Base-by-base conservation (phyloP, 2,888 invertebrate genomes). In the Polietes domitor region DNA sequence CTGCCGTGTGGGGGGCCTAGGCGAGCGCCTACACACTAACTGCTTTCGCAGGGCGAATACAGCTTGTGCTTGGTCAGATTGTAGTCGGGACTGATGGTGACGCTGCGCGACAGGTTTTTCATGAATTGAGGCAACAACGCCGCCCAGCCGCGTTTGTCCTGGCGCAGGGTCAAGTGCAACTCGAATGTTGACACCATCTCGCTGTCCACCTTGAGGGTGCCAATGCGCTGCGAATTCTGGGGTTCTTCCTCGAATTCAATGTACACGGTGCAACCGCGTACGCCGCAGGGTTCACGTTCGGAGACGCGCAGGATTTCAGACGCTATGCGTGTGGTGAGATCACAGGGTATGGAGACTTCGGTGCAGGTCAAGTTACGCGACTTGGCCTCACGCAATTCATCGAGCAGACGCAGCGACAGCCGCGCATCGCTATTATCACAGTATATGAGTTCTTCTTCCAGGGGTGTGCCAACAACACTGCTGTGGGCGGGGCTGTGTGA, bases 311-410 rank as follows among this genome's bases (percentile, higher is more conserved):
- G 87, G 61, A 91, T 89, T 86, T 90, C 91, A 71, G 89, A 89
- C 85, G 90, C 90, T 85, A 90, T 90, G 86, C 88, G 89, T 50
- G 89, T 87, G 85, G 89, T 90, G 89, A 90, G 91, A 90, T 91
- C 90, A 89, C 91, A 90, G 88, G 90, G 90, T 88, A 90, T 87
- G 87, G 91, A 90, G 86, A 90, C 90, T 87, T 90, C 90, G 74
- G 90, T 91, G 87, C 90, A 90, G 37, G 89, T 88, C 85, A 90
- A 86, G 79, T 90, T 91, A 21, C 90, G 89, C 5, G 89, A 88
- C 84, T 90, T 90, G 21, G 90, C 90, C 80, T 89, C 90, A 79
- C 90, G 89, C 87, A 90, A 86, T 83, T 90, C 89, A 82, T 89
- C 88, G 73, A 91, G 88, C 86, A 90, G 47, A 10, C 88, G 88